These are phyloP conservation scores for Thamnophis sirtalis DNA, from an alignment of 2,113 vertebrate species.

Conservation along the genomic window DNA sequence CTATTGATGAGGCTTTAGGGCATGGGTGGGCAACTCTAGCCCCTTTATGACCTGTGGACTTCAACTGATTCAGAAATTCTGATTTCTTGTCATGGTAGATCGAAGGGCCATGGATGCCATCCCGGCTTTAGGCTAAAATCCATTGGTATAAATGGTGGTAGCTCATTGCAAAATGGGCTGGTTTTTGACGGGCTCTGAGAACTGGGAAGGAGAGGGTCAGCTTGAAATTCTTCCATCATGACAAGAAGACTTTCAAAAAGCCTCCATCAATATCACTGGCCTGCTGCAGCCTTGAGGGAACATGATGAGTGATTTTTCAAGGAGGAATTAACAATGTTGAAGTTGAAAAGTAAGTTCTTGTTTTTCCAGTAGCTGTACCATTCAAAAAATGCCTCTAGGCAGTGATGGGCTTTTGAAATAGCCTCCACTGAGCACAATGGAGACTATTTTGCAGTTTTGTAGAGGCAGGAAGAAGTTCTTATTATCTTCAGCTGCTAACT, in stretches of 20 bases:
- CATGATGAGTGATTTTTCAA: neutral
- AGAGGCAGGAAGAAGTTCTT: neutral
- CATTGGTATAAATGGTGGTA: neutral
- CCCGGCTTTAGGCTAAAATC: neutral
- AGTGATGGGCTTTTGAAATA: neutral
- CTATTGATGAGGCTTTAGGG: neutral
- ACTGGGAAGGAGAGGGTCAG: neutral
- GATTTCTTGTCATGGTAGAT: neutral
- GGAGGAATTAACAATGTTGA: neutral
- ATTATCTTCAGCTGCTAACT: neutral
- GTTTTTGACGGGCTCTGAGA: neutral
- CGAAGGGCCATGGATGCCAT: neutral
- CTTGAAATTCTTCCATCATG: neutral
- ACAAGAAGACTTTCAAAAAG: neutral
- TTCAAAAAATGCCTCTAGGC: neutral
- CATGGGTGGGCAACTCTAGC: neutral
- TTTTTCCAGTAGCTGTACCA: neutral
- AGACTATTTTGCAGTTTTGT: neutral
- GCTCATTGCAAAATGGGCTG: neutral
- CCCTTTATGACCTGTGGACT: neutral
- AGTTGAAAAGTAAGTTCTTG: neutral
- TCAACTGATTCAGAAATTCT: neutral
- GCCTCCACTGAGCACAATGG: neutral
- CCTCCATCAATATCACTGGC: neutral
- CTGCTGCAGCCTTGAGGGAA: neutral